A percentile compares a stretch with the other conserved stretches of the same genome.
Evolutionary conservation across 2,888 invertebrate species (phyloP).

Genomic region (Melangyna quadrimaculata): DNA sequence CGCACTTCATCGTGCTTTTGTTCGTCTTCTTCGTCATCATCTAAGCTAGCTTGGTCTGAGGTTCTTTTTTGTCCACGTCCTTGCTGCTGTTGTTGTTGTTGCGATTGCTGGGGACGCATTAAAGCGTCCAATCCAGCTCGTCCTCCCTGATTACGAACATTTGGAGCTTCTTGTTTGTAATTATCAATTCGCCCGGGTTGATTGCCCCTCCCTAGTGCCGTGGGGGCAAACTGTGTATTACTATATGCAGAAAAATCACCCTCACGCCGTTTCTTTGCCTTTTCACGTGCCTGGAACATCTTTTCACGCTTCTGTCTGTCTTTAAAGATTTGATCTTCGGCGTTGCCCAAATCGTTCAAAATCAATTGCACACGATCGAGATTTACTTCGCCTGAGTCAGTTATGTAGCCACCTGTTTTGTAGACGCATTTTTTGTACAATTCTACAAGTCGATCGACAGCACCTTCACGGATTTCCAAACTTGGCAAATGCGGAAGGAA

Average conservation of each 20-base stretch:
- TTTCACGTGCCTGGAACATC: slow-evolving; percentile 89
- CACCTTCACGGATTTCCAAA: slow-evolving; percentile 97
- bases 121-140: slow-evolving; percentile 46
- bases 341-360: slow-evolving; percentile 94
- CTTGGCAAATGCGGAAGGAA: slow-evolving; percentile 99
- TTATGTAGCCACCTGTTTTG: slow-evolving; percentile 97
- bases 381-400: slow-evolving; percentile 96
- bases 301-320: slow-evolving; percentile 93
- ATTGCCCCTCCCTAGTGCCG: slow-evolving; percentile 83
- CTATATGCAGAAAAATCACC: slow-evolving; percentile 88
- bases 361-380: slow-evolving; percentile 96
- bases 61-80: slow-evolving; percentile 79
- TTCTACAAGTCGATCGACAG: slow-evolving; percentile 95
- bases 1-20: slow-evolving; percentile 94
- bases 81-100: slow-evolving; percentile 75
- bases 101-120: slow-evolving; percentile 48
- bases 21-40: slow-evolving; percentile 85
- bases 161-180: slow-evolving; percentile 87
- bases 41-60: slow-evolving; percentile 79
- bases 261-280: slow-evolving; percentile 84
- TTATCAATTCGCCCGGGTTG: slow-evolving; percentile 84
- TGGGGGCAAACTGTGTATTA: slow-evolving; percentile 87
- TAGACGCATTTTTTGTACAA: slow-evolving; percentile 97
- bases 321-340: slow-evolving; percentile 98
- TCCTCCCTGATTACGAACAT: slow-evolving; percentile 81